Conservation (phyloP, 2,888 invertebrate species). For the Panzeria rudis region DNA sequence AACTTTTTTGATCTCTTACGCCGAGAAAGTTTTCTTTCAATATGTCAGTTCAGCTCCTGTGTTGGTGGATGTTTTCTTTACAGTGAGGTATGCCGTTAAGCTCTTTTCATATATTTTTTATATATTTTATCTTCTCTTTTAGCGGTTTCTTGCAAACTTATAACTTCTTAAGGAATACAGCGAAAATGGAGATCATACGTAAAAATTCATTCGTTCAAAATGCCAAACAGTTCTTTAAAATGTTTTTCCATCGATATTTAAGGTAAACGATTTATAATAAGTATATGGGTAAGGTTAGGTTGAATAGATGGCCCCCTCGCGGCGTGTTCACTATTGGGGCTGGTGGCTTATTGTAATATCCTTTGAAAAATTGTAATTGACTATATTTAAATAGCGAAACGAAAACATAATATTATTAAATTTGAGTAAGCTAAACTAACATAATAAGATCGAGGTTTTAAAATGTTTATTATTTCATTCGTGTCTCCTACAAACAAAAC, state of each 20-base stretch:
- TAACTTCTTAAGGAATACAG: constrained; percentile 81
- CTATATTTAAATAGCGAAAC: too few species aligned
- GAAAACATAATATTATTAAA: too few species aligned
- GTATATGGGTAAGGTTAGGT: too few species aligned
- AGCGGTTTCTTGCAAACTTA: constrained; percentile 82
- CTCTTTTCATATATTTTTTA: not conserved
- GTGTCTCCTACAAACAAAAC: too few species aligned
- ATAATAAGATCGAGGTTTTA: too few species aligned
- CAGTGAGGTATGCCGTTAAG: constrained; percentile 79
- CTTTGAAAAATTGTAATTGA: too few species aligned
- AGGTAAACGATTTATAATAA: constrained; percentile 73
- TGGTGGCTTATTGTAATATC: too few species aligned
- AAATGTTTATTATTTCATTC: too few species aligned
- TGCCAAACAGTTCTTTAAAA: constrained; percentile 78
- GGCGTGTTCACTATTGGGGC: too few species aligned
- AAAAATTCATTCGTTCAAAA: constrained; percentile 77
- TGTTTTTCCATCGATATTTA: constrained; percentile 81
- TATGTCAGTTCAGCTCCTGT: constrained; percentile 83
- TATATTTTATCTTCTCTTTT: not conserved
- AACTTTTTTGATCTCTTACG: constrained; percentile 81
- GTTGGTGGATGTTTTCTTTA: constrained; percentile 83
- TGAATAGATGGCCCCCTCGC: too few species aligned
- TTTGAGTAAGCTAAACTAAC: too few species aligned
- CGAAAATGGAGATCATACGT: constrained; percentile 78
- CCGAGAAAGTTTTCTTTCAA: constrained; percentile 82